Evolutionary conservation across 2,113 vertebrate genomes (phyloP).

Genomic region (Cavia aperea): DNA sequence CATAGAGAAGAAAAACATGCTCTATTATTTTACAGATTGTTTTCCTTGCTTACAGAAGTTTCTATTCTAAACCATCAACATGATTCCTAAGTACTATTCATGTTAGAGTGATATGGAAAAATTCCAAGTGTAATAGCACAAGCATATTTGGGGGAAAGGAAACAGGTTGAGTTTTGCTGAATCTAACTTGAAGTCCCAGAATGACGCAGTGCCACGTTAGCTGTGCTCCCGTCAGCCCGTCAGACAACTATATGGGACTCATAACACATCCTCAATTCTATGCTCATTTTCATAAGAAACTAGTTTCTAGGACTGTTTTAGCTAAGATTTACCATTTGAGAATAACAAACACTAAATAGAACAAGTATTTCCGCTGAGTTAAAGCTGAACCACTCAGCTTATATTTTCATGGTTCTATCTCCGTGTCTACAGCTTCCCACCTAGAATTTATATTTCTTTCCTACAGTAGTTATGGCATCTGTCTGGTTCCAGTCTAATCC

Average conservation of each 20-base stretch:
- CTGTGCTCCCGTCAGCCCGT: neutral
- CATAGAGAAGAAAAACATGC: neutral
- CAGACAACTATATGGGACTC: conserved; percentile 9
- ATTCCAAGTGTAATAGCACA: conserved; percentile 28
- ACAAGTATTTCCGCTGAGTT: conserved; percentile 62
- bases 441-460: conserved; percentile 63
- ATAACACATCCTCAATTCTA: neutral
- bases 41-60: conserved; percentile 14
- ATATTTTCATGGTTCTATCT: conserved; percentile 54
- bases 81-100: conserved; percentile 41
- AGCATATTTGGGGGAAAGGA: neutral
- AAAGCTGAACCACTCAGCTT: conserved; percentile 38
- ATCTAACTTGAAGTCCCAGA: neutral
- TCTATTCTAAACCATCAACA: conserved; percentile 47
- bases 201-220: neutral
- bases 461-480: conserved; percentile 65
- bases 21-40: conserved; percentile 22
- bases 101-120: conserved; percentile 30
- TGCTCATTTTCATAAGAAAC: conserved; percentile 56
- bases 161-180: conserved; percentile 26
- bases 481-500: conserved; percentile 57
- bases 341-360: conserved; percentile 59
- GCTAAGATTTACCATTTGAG: conserved; percentile 54
- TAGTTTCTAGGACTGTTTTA: conserved; percentile 37
- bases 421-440: conserved; percentile 30